Percentiles rank a stretch among this genome's conserved stretches.
These are phyloP conservation scores for Taenioides sp. DNA, from an alignment of 2,797 vertebrate genomes.

Conservation along the genomic window DNA sequence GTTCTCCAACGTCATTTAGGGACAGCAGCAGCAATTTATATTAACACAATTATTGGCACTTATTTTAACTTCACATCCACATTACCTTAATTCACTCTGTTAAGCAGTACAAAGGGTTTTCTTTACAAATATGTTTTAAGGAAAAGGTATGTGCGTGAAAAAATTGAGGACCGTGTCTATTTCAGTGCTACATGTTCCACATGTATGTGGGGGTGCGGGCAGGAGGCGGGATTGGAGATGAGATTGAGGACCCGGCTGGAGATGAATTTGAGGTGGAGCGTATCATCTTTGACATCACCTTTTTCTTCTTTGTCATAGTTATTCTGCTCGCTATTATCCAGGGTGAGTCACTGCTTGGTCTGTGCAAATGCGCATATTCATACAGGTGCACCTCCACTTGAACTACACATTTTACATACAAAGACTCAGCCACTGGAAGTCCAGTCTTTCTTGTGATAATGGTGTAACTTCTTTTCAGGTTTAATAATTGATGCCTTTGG, in stretches of 20 bases:
- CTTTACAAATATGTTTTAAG: background rate
- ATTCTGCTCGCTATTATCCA: slow-evolving; percentile 83
- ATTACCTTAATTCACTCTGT: background rate
- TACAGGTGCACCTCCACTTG: background rate
- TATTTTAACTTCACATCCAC: too few relatives aligned
- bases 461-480: slow-evolving; percentile 47
- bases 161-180: background rate
- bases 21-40: slow-evolving; percentile 42
- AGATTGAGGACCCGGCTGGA: slow-evolving; percentile 79
- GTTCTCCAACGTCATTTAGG: slow-evolving; percentile 52
- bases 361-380: background rate
- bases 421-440: background rate
- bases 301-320: slow-evolving; percentile 82
- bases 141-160: background rate
- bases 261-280: slow-evolving; percentile 79
- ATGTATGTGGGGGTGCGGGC: slow-evolving; percentile 82
- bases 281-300: slow-evolving; percentile 80
- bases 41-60: background rate
- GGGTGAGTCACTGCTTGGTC: slow-evolving; percentile 60
- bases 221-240: slow-evolving; percentile 78
- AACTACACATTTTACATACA: background rate
- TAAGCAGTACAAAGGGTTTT: background rate
- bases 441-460: background rate
- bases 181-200: slow-evolving; percentile 82
- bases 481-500: slow-evolving; percentile 82